Evolutionary conservation across 2,888 invertebrate species (phyloP).

Genomic region (Argyra leucocephala): DNA sequence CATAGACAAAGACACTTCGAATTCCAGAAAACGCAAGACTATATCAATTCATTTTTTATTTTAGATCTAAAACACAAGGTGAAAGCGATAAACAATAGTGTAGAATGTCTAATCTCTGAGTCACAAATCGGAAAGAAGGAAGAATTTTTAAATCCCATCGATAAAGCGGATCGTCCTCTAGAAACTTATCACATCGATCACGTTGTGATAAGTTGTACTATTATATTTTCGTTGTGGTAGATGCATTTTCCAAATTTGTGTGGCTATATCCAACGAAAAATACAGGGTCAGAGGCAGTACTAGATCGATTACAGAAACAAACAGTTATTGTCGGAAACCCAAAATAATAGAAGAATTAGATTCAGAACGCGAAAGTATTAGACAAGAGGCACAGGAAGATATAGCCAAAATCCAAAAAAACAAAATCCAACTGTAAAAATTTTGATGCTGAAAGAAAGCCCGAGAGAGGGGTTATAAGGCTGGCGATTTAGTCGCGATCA

Average conservation of each 20-base stretch:
- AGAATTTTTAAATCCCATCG: constrained; percentile 19
- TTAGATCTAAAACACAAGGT: constrained; percentile 20
- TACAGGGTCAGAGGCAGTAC: no score
- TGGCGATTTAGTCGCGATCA: constrained; percentile 21
- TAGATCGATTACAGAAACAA: no score
- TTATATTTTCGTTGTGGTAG: constrained; percentile 19
- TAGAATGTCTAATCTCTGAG: constrained; percentile 21
- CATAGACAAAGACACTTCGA: constrained; percentile 20
- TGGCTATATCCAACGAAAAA: constrained; percentile 13
- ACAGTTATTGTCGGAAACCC: no score
- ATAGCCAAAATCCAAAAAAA: constrained; percentile 16
- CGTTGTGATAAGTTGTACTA: constrained; percentile 17
- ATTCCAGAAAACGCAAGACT: constrained; percentile 18
- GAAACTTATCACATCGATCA: constrained; percentile 19
- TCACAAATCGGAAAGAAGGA: constrained; percentile 18
- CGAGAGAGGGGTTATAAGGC: constrained; percentile 11
- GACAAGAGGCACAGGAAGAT: constrained; percentile 17
- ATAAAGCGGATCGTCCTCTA: constrained; percentile 20
- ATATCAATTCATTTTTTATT: constrained; percentile 18
- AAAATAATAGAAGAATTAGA: no score
- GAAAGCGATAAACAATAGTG: constrained; percentile 16
- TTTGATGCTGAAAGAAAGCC: constrained; percentile 7
- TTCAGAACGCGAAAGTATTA: constrained; percentile 13
- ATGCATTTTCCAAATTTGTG: constrained; percentile 17
- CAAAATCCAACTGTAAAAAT: no score